Percentiles rank a stretch among this genome's conserved stretches.
These are phyloP conservation scores for Scopus umbretta DNA, from an alignment of 2,113 vertebrate genomes.

Conservation along the genomic window DNA sequence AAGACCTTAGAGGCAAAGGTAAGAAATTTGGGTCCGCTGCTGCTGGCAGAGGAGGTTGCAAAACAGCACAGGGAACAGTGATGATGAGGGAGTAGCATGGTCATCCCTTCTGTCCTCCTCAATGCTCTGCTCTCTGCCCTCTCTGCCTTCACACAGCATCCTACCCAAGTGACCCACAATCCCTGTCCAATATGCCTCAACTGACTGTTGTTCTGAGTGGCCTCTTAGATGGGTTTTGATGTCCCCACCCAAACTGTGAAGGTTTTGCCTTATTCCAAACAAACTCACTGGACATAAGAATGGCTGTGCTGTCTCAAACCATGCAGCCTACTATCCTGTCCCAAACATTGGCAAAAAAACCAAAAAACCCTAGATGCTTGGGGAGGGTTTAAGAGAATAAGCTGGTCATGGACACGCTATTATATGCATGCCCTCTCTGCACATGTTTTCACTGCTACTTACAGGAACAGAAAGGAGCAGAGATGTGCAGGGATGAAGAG, in stretches of 20 bases:
- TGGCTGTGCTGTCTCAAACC: not conserved
- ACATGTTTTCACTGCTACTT: not conserved
- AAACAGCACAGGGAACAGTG: not conserved
- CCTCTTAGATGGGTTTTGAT: not conserved
- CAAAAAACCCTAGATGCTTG: not conserved
- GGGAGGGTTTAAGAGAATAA: not conserved
- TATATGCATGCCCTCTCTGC: not conserved
- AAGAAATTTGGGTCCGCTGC: not conserved
- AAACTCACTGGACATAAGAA: not conserved
- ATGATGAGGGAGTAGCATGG: not conserved
- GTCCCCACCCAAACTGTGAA: not conserved
- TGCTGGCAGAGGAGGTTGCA: not conserved
- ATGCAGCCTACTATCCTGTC: not conserved
- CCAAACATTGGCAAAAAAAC: not conserved
- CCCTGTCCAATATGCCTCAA: not conserved
- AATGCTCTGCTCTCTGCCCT: not conserved
- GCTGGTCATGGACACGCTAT: not conserved
- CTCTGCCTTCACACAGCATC: not conserved
- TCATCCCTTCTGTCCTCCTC: not conserved
- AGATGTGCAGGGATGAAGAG: not conserved
- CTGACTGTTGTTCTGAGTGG: not conserved
- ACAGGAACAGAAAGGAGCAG: not conserved
- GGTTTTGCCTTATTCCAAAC: not conserved
- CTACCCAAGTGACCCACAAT: not conserved
- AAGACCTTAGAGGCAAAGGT: not conserved